Evolutionary conservation across 2,113 vertebrate species (phyloP), one percentile per base, ranked within the genome.

Genomic region (Eleginops maclovinus): DNA sequence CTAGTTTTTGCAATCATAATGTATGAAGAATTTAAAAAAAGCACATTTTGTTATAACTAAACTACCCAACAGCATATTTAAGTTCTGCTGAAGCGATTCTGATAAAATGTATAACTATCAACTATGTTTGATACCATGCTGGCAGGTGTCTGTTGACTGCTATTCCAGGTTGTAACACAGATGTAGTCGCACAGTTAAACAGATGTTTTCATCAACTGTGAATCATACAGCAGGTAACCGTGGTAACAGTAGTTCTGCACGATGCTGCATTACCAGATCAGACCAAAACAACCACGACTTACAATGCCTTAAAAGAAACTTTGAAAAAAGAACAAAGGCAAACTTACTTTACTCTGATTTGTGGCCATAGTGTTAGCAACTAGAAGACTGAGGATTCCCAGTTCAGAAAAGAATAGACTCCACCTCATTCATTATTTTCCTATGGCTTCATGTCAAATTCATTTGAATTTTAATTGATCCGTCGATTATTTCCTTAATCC

Each of bases 141-240:
- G 24, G 22, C 13, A 55, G 14, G 24, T 28, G 22, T 53, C 10
- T 22, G 21, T 53, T n/a, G n/a, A n/a, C n/a, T n/a, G n/a, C n/a
- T n/a, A n/a, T n/a, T n/a, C n/a, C n/a, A n/a, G n/a, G n/a, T n/a
- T 55, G 11, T 14, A 26, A 24, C 21, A 54, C 31, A 14, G 51
- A 54, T 14, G n/a, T 54, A 0, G n/a, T n/a, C n/a, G n/a, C 2
- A 61, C 31, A 11, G 13, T 22, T 19, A 31, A 36, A 36, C 10
- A 13, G 28, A 11, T 59, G 31, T 36, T n/a, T n/a, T 40, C 19
- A 41, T 13, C 8, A 13, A 21, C 6, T 14, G 41, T 44, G n/a
- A 15, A 44, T 46, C 13, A 46, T 19, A 65, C 24, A n/a, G 63
- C 63, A 36, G 26, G 46, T 65, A 66, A 66, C 63, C 63, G 50